These are phyloP conservation scores for Nycticorax nycticorax DNA, from an alignment of 2,113 vertebrate genomes.

Conservation along the genomic window DNA sequence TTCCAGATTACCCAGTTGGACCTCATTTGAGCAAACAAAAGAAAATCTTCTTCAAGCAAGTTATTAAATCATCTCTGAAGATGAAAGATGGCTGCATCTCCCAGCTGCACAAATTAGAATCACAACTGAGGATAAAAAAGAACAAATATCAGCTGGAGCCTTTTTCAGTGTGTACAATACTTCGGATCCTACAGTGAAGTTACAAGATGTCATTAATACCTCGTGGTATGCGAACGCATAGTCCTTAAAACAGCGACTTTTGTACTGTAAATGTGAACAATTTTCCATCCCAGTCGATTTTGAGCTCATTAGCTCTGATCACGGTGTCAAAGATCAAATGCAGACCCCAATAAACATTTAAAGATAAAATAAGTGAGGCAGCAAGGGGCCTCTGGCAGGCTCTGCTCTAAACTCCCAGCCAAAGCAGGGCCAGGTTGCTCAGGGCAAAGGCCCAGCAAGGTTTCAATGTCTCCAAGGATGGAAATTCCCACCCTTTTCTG, in stretches of 20 bases:
- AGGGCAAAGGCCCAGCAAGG: neutral
- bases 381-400: neutral
- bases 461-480: neutral
- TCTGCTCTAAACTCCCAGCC: neutral
- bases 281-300: neutral
- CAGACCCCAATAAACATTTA: neutral
- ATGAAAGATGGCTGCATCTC: neutral
- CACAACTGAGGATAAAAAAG: neutral
- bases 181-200: neutral
- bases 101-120: neutral
- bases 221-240: neutral
- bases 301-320: neutral
- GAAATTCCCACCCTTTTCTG: neutral
- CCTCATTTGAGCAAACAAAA: neutral
- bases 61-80: neutral
- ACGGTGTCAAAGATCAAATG: neutral
- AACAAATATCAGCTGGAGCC: neutral
- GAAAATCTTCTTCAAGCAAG: neutral
- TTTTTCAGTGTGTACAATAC: neutral
- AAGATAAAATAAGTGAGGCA: neutral
- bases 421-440: neutral
- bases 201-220: neutral
- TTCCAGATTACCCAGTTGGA: neutral
- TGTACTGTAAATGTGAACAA: accelerated
- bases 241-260: neutral